Percentiles rank a stretch among this genome's conserved stretches.
These are phyloP conservation scores for Timema podura DNA, from an alignment of 2,888 invertebrate genomes.

Conservation along the genomic window DNA sequence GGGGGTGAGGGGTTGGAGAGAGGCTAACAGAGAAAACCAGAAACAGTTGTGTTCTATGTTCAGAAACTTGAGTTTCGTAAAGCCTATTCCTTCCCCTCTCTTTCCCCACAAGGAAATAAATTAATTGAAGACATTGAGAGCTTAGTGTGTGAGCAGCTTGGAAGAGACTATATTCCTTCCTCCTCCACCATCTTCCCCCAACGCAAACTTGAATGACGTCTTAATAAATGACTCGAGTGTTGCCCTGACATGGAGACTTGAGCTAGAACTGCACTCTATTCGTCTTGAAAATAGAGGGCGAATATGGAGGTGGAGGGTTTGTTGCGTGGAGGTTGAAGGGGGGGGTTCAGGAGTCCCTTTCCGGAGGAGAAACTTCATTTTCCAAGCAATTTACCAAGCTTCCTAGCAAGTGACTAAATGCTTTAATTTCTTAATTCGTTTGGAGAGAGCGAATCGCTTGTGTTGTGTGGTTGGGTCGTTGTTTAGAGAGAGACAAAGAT, in stretches of 20 bases:
- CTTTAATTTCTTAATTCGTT: conserved; percentile 33
- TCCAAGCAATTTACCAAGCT: conserved; percentile 33
- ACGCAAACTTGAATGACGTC: conserved; percentile 11
- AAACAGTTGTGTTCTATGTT: no score
- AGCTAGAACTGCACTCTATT: conserved; percentile 6
- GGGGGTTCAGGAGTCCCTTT: neutral
- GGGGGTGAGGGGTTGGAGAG: no score
- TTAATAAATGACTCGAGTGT: conserved; percentile 9
- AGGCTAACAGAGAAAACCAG: no score
- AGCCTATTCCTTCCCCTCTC: no score
- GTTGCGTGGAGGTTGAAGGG: neutral
- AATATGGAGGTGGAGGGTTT: conserved; percentile 21
- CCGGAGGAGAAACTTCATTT: conserved; percentile 30
- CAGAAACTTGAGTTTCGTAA: no score
- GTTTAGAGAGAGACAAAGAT: neutral
- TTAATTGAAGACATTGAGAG: no score
- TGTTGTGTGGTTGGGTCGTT: neutral
- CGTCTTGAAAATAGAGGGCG: conserved; percentile 11
- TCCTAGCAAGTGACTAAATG: conserved; percentile 31
- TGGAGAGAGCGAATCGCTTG: neutral
- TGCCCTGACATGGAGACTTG: neutral
- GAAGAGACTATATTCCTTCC: no score
- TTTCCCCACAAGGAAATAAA: no score
- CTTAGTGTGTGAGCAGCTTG: no score
- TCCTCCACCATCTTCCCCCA: no score